Percentiles rank a stretch among this genome's conserved stretches.
Conservation (phyloP, 2,113 vertebrate genomes). For the Sapayoa aenigma region DNA sequence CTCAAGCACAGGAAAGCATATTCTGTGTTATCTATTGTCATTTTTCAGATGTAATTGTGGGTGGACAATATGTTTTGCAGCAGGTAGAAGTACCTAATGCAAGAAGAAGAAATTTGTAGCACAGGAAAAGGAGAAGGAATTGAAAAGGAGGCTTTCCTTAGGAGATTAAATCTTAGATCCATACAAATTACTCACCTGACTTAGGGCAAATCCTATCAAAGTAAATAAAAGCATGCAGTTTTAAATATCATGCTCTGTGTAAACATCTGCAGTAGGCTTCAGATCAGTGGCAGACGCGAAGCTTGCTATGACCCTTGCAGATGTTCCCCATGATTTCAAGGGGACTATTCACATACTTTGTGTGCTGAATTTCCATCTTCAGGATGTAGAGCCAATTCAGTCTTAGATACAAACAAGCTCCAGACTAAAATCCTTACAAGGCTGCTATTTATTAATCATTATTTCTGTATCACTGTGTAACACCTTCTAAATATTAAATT, state of each 20-base stretch:
- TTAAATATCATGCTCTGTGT: background rate
- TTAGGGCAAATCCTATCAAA: background rate
- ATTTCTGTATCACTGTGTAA: background rate
- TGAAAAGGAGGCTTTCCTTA: background rate
- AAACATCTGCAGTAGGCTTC: background rate
- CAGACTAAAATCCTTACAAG: background rate
- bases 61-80: background rate
- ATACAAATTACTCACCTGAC: background rate
- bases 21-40: background rate
- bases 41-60: background rate
- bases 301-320: accelerated
- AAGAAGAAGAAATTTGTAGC: background rate
- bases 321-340: background rate
- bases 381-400: accelerated
- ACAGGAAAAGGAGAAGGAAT: background rate
- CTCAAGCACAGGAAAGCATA: background rate
- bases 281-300: background rate
- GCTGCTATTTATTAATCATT: background rate
- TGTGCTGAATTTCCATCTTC: background rate
- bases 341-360: background rate
- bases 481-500: background rate
- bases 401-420: background rate
- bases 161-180: background rate
- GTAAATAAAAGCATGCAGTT: background rate
- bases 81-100: background rate